These are phyloP conservation scores for Cephus nigrinus DNA, from an alignment of 2,888 invertebrate genomes.

Conservation along the genomic window DNA sequence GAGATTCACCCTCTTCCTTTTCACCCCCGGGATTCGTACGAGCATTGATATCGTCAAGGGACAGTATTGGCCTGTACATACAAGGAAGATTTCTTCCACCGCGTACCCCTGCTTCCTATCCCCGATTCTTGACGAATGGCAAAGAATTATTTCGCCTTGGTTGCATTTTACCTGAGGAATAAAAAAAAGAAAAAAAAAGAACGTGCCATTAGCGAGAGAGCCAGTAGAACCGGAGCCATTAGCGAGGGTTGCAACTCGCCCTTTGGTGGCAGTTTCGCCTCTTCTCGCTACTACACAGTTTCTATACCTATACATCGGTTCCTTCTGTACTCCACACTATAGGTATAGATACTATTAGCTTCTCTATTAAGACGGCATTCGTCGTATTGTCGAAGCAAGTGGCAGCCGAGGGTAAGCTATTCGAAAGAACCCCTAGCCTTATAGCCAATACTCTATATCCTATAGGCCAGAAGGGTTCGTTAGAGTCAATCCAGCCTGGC, in stretches of 20 bases:
- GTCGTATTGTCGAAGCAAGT: conserved; percentile 13
- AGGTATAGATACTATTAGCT: not conserved
- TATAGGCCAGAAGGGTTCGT: conserved; percentile 22
- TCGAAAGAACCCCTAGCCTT: conserved; percentile 9
- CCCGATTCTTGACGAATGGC: not conserved
- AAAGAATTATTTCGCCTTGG: not conserved
- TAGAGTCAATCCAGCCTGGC: conserved; percentile 11
- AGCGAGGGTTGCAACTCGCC: not conserved
- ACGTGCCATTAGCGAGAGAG: not conserved
- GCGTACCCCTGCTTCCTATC: not conserved
- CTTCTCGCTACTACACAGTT: not conserved
- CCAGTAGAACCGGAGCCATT: conserved; percentile 1
- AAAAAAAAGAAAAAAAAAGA: conserved; percentile 8
- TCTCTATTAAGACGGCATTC: conserved; percentile 6
- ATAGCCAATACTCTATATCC: not conserved
- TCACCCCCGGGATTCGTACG: not conserved
- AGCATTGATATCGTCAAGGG: not conserved
- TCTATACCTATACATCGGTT: not conserved
- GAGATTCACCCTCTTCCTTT: not conserved
- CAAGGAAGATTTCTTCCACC: not conserved
- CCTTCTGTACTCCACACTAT: not conserved
- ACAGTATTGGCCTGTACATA: not conserved
- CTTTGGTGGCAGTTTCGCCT: not conserved
- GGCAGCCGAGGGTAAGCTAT: conserved; percentile 12
- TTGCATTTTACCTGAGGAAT: not conserved